Evolutionary conservation across 2,888 invertebrate species (phyloP).

Genomic region (Amiota mariae): DNA sequence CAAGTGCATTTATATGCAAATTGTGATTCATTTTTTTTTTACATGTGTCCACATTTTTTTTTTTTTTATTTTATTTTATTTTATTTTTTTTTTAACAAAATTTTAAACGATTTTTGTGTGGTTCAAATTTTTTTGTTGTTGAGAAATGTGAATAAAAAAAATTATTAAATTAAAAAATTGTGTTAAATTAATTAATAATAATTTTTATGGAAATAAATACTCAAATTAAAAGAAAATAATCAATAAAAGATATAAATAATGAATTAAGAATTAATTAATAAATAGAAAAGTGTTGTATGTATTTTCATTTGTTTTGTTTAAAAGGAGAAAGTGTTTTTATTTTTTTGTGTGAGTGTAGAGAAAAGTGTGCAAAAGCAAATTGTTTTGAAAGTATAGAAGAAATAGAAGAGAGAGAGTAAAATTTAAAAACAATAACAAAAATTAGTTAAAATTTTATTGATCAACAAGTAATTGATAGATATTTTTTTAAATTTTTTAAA

Average conservation of each 20-base stretch:
- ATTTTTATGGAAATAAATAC: neutral
- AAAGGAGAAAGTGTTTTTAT: neutral
- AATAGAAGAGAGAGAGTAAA: constrained; percentile 58
- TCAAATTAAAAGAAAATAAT: constrained; percentile 6
- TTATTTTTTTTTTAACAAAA: constrained; percentile 7
- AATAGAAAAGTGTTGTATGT: too few relatives aligned
- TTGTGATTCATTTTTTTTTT: constrained; percentile 38
- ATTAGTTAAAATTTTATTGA: constrained; percentile 23
- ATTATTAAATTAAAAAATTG: constrained; percentile 16
- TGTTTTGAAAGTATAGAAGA: constrained; percentile 49
- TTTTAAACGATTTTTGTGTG: constrained; percentile 33
- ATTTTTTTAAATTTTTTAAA: constrained; percentile 29
- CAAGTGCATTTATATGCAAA: constrained; percentile 24
- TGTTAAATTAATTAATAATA: neutral
- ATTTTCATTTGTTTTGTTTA: neutral
- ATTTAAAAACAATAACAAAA: constrained; percentile 48
- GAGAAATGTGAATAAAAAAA: constrained; percentile 16
- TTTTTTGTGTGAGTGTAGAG: constrained; percentile 5
- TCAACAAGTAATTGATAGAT: too few relatives aligned
- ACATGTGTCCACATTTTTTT: constrained; percentile 21
- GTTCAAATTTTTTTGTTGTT: constrained; percentile 16
- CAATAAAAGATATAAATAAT: neutral
- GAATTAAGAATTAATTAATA: too few relatives aligned
- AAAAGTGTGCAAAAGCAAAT: constrained; percentile 28
- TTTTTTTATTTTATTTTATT: constrained; percentile 22